These are phyloP conservation scores for Lissocephala sabroskyi DNA, from an alignment of 2,888 invertebrate genomes.

Conservation along the genomic window DNA sequence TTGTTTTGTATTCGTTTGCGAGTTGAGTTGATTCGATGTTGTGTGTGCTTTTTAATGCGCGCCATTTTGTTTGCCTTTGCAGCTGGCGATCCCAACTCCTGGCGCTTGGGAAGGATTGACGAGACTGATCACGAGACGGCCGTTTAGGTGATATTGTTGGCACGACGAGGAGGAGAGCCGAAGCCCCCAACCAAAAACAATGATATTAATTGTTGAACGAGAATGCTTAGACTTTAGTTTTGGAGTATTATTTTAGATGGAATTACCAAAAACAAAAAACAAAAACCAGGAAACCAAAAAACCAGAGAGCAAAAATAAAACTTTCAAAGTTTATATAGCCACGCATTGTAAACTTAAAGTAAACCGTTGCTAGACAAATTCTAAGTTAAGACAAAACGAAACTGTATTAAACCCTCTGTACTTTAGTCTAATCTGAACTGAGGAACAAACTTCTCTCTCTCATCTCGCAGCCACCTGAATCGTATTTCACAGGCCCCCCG, in stretches of 20 bases:
- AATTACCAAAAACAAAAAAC: slow-evolving; percentile 41
- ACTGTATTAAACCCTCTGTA: no score
- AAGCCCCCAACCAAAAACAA: slow-evolving; percentile 1
- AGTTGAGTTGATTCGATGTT: no score
- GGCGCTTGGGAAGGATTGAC: slow-evolving; percentile 86
- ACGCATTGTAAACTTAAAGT: no score
- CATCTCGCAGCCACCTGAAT: no score
- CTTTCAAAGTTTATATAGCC: slow-evolving; percentile 11
- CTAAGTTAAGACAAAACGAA: no score
- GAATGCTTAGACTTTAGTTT: slow-evolving; percentile 64
- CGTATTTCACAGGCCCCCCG: no score
- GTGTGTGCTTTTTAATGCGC: no score
- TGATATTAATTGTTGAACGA: neutral
- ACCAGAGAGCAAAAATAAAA: slow-evolving; percentile 10
- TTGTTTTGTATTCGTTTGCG: no score
- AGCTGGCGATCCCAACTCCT: slow-evolving; percentile 85
- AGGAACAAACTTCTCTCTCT: no score
- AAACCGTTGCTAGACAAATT: no score
- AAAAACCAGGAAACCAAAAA: slow-evolving; percentile 8
- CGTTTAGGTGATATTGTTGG: slow-evolving; percentile 77
- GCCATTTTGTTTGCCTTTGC: slow-evolving; percentile 23
- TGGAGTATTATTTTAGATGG: slow-evolving; percentile 68
- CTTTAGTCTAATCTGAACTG: no score
- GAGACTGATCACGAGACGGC: slow-evolving; percentile 87
- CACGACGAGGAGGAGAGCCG: neutral